Percentiles rank a stretch among this genome's conserved stretches.
phyloP scores from a whole-genome alignment of 1,140 invertebrate species.

The Calycopis cecrops region DNA sequence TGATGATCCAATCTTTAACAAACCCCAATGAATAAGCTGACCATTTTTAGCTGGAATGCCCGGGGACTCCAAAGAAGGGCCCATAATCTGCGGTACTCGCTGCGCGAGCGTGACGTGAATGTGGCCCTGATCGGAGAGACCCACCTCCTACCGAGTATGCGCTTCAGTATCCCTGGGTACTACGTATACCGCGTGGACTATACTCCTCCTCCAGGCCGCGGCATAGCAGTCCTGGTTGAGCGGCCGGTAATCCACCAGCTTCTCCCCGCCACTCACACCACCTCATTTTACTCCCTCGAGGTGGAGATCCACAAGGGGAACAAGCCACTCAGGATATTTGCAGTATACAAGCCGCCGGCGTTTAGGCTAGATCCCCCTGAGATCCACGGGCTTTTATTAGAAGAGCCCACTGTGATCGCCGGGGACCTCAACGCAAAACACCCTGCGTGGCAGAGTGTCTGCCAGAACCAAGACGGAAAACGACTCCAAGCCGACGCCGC shows the following conservation, averaged over 20 bases:
- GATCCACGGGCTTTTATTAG: neutral
- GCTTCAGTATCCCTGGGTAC: neutral
- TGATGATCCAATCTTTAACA: too few relatives aligned
- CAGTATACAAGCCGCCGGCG: neutral
- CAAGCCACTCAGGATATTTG: neutral
- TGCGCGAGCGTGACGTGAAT: neutral
- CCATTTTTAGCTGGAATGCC: neutral
- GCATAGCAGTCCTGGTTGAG: neutral
- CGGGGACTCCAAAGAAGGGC: neutral
- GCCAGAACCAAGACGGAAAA: too few relatives aligned
- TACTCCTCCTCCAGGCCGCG: neutral
- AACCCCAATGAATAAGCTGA: neutral
- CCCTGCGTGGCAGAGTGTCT: neutral
- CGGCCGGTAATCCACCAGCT: neutral
- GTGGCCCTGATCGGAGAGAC: neutral
- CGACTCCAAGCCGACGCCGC: neutral
- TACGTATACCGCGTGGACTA: neutral
- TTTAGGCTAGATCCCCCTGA: neutral
- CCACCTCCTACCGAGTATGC: neutral
- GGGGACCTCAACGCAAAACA: slow-evolving; percentile 4
- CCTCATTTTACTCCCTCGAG: neutral
- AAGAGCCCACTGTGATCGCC: slow-evolving; percentile 3
- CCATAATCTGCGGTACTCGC: neutral
- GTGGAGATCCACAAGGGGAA: neutral
- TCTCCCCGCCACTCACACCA: neutral